Conservation (phyloP, 2,797 vertebrate species). For the Gephyroberyx darwinii region DNA sequence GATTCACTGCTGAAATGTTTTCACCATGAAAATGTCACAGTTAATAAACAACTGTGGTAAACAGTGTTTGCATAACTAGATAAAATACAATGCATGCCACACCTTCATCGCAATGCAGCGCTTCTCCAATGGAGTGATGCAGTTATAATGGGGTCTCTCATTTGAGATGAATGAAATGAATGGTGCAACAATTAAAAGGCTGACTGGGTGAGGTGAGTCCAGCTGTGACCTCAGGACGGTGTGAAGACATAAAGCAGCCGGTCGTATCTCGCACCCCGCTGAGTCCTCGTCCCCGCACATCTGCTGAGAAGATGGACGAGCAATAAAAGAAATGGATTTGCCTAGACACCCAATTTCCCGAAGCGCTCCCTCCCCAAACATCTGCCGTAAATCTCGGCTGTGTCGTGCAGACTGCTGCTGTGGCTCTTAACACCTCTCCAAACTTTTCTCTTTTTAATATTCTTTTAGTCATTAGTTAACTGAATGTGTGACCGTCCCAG, state of each 20-base stretch:
- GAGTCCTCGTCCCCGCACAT: slow-evolving; percentile 27
- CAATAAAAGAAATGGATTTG: slow-evolving; percentile 62
- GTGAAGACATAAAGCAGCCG: slow-evolving; percentile 52
- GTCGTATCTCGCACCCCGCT: slow-evolving; percentile 4
- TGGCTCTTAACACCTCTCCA: slow-evolving; percentile 16
- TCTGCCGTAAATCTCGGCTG: slow-evolving; percentile 41
- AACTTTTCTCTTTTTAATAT: slow-evolving; percentile 6
- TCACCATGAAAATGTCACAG: not conserved
- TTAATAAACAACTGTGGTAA: not conserved
- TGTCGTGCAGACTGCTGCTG: slow-evolving; percentile 13
- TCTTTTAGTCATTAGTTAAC: slow-evolving; percentile 23
- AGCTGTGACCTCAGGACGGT: slow-evolving; percentile 42
- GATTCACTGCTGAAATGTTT: not conserved
- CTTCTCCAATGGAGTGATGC: not conserved
- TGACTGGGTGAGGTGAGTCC: slow-evolving; percentile 27
- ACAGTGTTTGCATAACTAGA: not conserved
- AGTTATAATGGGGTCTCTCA: not conserved
- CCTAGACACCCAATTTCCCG: slow-evolving; percentile 40
- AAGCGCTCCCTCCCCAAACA: slow-evolving; percentile 38
- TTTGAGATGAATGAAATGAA: slow-evolving; percentile 26
- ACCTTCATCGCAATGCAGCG: too few species aligned
- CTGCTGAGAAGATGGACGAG: slow-evolving; percentile 45
- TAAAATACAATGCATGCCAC: not conserved
- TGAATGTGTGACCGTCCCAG: slow-evolving; percentile 10
- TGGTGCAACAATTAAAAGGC: slow-evolving; percentile 30